These are phyloP conservation scores for Pollenia angustigena DNA, from an alignment of 2,888 invertebrate genomes.

Conservation along the genomic window DNA sequence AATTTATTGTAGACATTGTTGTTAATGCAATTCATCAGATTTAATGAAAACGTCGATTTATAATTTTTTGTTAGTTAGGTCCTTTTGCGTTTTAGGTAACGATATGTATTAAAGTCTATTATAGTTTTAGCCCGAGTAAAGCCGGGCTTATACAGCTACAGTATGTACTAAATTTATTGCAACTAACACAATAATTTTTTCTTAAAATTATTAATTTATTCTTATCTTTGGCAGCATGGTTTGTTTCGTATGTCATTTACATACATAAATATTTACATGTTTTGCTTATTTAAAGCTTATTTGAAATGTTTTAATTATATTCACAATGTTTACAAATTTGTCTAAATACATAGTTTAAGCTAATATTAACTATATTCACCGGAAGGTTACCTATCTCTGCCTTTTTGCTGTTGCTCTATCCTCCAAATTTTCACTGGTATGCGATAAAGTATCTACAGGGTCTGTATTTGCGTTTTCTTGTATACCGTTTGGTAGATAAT, in stretches of 20 bases:
- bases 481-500: conserved; percentile 91
- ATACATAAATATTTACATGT: conserved; percentile 29
- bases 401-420: not conserved
- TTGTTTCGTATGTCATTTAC: not conserved
- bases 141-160: no score
- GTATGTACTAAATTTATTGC: no score
- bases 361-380: not conserved
- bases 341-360: not conserved
- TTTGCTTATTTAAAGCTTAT: not conserved
- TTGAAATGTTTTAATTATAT: not conserved
- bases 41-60: no score
- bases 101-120: no score
- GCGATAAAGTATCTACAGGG: conserved; percentile 14
- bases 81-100: no score
- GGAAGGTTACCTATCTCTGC: not conserved
- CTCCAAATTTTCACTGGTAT: not conserved
- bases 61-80: no score
- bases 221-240: conserved; percentile 60
- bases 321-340: conserved; percentile 2
- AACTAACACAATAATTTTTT: not conserved
- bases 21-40: no score
- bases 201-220: not conserved
- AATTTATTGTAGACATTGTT: no score
- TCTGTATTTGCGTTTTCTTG: conserved; percentile 75
- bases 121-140: no score